A percentile compares a stretch with the other conserved stretches of the same genome.
phyloP scores from a whole-genome alignment of 2,797 vertebrate genomes.

The Hozukius guyotensis region DNA sequence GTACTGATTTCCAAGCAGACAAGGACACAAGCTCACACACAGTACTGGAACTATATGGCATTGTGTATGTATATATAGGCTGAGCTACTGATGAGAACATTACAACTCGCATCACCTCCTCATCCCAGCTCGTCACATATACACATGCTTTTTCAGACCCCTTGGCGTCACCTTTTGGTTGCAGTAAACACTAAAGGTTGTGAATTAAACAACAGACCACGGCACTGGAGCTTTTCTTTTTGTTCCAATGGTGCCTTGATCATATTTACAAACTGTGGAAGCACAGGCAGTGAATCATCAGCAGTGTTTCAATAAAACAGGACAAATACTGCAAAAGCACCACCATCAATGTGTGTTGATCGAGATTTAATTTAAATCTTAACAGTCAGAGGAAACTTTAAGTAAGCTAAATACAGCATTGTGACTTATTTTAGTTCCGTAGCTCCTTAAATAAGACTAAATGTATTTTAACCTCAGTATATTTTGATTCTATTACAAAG shows the following conservation, averaged over 20 bases:
- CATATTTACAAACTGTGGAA: constrained; percentile 1
- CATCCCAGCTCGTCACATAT: too few relatives aligned
- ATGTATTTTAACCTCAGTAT: too few relatives aligned
- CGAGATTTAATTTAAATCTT: background rate
- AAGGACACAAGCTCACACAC: constrained; percentile 20
- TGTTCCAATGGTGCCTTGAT: background rate
- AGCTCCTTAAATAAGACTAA: too few relatives aligned
- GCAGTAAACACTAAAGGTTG: too few relatives aligned
- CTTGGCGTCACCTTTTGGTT: too few relatives aligned
- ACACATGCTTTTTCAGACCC: too few relatives aligned
- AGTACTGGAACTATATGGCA: background rate
- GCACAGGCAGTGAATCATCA: background rate
- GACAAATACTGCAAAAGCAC: background rate
- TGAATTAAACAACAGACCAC: too few relatives aligned
- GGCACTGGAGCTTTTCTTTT: background rate
- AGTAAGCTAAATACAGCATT: background rate
- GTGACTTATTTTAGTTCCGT: background rate
- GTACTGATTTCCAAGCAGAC: background rate
- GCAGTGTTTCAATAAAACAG: background rate
- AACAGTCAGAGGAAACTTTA: too few relatives aligned
- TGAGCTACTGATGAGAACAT: background rate
- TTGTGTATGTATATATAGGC: background rate
- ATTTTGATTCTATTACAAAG: too few relatives aligned
- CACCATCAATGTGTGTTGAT: background rate
- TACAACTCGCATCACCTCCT: background rate